These are phyloP conservation scores for Anolis apletophallus DNA, from an alignment of 2,797 vertebrate species.

Conservation along the genomic window DNA sequence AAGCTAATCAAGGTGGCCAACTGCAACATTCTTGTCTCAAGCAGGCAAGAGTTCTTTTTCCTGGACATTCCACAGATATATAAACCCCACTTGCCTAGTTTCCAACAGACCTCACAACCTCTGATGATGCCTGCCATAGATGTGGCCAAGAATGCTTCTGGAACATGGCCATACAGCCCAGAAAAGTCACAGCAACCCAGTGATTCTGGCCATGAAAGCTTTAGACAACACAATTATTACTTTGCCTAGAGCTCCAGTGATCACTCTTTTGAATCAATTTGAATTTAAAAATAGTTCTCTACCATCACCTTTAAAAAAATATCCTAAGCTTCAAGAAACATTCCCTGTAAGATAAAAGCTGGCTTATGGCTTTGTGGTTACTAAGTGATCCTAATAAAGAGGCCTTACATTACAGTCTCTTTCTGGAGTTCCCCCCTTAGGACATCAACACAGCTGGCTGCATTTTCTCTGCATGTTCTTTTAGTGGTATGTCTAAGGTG, in stretches of 20 bases:
- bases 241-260: neutral
- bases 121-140: no score
- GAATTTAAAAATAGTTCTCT: no score
- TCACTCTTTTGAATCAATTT: neutral
- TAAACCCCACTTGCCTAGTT: no score
- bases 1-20: no score
- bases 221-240: neutral
- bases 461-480: neutral
- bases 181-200: no score
- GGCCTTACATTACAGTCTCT: neutral
- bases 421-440: neutral
- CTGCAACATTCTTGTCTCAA: no score
- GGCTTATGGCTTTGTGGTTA: neutral
- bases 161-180: no score
- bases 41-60: no score
- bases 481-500: conserved; percentile 1
- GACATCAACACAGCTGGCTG: neutral
- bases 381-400: neutral
- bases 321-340: neutral
- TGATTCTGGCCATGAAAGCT: no score
- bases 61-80: no score
- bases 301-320: neutral
- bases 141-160: no score
- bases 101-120: no score
- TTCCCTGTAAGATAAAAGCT: neutral